Evolutionary conservation across 1,140 invertebrate genomes (phyloP).

Genomic region (Eufriesea mexicana): DNA sequence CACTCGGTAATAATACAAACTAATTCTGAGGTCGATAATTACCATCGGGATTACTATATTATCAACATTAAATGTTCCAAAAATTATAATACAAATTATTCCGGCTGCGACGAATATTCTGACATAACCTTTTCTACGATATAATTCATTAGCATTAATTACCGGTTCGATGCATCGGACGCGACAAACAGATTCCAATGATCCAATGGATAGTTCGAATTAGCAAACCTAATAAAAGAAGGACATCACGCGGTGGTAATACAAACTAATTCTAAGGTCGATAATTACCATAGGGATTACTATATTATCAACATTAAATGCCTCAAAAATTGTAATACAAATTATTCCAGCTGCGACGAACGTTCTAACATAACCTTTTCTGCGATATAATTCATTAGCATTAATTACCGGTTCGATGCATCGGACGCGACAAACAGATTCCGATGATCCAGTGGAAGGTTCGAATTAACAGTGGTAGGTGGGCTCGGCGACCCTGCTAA

Average conservation of each 20-base stretch:
- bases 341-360: background rate
- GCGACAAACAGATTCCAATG: slow-evolving; percentile 38
- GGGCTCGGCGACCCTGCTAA: slow-evolving; percentile 53
- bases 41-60: too few relatives aligned
- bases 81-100: background rate
- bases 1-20: too few relatives aligned
- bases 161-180: background rate
- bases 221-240: too few relatives aligned
- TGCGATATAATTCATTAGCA: background rate
- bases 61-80: rapidly evolving
- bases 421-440: slow-evolving; percentile 26
- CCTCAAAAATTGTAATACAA: background rate
- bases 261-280: too few relatives aligned
- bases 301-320: too few relatives aligned
- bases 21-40: too few relatives aligned
- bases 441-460: slow-evolving; percentile 44
- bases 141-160: slow-evolving; percentile 16
- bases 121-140: too few relatives aligned
- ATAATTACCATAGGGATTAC: too few relatives aligned
- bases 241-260: too few relatives aligned
- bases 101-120: background rate
- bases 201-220: slow-evolving; percentile 49
- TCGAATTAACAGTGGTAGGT: slow-evolving; percentile 40
- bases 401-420: slow-evolving; percentile 6
- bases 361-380: too few relatives aligned